These are phyloP conservation scores for Thymallus thymallus DNA, from an alignment of 2,113 vertebrate genomes.

Conservation along the genomic window DNA sequence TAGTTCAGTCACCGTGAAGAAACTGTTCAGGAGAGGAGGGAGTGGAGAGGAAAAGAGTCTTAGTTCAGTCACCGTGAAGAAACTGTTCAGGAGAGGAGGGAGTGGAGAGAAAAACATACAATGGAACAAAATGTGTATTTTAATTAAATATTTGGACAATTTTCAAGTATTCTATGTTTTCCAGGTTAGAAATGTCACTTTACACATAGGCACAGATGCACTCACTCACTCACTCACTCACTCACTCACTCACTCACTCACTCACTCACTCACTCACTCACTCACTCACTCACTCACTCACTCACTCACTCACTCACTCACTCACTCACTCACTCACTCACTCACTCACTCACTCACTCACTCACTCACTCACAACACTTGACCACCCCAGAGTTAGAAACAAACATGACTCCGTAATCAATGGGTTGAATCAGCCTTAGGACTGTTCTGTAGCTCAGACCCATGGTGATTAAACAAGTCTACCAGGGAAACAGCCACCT, in stretches of 20 bases:
- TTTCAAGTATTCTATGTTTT: neutral
- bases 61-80: no score
- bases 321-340: neutral
- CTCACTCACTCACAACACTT: neutral
- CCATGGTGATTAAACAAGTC: neutral
- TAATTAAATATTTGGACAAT: neutral
- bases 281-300: neutral
- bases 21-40: neutral
- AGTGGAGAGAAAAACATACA: neutral
- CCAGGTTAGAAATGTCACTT: neutral
- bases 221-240: neutral
- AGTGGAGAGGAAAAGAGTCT: neutral
- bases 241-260: neutral
- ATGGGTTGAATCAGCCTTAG: neutral
- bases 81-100: neutral
- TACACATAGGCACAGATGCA: neutral
- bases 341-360: neutral
- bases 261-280: neutral
- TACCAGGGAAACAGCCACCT: neutral
- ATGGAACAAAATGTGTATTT: neutral
- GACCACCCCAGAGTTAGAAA: neutral
- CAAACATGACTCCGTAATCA: neutral
- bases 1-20: neutral
- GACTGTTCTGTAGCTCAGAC: neutral
- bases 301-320: neutral